phyloP scores from a whole-genome alignment of 2,888 invertebrate genomes.

The Argyresthia albistria region DNA sequence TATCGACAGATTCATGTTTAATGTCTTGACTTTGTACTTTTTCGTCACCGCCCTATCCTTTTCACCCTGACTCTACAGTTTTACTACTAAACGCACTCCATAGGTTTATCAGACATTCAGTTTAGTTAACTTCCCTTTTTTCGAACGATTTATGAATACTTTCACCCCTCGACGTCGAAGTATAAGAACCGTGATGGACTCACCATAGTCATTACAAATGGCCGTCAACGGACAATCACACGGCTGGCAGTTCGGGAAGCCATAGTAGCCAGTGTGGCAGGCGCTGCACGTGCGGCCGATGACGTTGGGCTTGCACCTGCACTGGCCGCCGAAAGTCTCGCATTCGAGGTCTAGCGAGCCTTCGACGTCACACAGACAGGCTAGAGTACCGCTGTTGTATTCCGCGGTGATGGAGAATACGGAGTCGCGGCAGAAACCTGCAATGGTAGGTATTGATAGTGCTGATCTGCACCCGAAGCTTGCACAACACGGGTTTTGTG shows the following conservation, averaged over 20 bases:
- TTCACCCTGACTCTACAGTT: too few species aligned
- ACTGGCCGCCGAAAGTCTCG: conserved; percentile 95
- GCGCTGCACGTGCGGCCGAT: conserved; percentile 90
- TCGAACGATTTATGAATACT: too few species aligned
- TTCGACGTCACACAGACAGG: conserved; percentile 90
- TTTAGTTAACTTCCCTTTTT: too few species aligned
- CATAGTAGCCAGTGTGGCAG: conserved; percentile 93
- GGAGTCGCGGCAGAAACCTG: conserved; percentile 90
- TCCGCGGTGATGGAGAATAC: conserved; percentile 95
- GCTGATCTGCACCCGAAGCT: neutral
- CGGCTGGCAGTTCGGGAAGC: conserved; percentile 94
- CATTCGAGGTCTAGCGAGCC: conserved; percentile 91
- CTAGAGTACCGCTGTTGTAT: conserved; percentile 93
- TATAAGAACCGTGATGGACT: conserved; percentile 8
- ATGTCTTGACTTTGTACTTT: too few species aligned
- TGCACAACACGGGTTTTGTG: too few species aligned
- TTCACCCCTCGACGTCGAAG: too few species aligned
- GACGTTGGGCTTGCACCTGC: conserved; percentile 92
- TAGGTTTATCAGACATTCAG: too few species aligned
- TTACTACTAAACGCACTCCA: too few species aligned
- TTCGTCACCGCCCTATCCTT: too few species aligned
- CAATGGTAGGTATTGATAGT: neutral
- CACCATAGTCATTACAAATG: conserved; percentile 80
- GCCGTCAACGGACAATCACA: conserved; percentile 91
- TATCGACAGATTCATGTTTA: too few species aligned